These are phyloP conservation scores for Erynnis tages DNA, from an alignment of 2,888 invertebrate genomes.

Conservation along the genomic window DNA sequence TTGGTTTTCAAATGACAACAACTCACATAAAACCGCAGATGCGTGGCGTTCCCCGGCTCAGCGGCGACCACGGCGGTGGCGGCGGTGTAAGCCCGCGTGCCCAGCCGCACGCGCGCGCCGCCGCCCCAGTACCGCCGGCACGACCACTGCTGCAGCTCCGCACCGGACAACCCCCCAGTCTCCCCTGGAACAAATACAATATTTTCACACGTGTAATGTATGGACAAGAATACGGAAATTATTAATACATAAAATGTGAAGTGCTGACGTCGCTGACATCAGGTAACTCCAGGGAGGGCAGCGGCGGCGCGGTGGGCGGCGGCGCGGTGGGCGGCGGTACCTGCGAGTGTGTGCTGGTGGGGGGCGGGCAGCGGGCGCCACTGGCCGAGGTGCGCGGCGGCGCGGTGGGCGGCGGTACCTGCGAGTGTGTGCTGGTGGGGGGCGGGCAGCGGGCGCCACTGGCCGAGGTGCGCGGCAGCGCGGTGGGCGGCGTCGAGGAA, in stretches of 20 bases:
- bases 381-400: no score
- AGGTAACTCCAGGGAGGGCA: no score
- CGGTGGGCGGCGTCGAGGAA: constrained; percentile 95
- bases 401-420: no score
- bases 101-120: constrained; percentile 86
- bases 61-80: constrained; percentile 92
- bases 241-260: no score
- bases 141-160: constrained; percentile 67
- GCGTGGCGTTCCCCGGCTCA: constrained; percentile 90
- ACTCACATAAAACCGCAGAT: constrained; percentile 84
- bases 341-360: neutral
- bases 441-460: constrained; percentile 82
- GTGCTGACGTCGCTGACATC: no score
- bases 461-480: constrained; percentile 93
- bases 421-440: neutral
- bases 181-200: neutral
- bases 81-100: constrained; percentile 88
- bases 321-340: no score
- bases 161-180: constrained; percentile 24
- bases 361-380: no score
- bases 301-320: no score
- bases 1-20: no score
- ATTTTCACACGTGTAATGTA: no score
- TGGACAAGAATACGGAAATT: no score
- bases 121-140: constrained; percentile 86